Evolutionary conservation across 2,797 vertebrate genomes (phyloP).

Genomic region (Triplophysa bombifrons): DNA sequence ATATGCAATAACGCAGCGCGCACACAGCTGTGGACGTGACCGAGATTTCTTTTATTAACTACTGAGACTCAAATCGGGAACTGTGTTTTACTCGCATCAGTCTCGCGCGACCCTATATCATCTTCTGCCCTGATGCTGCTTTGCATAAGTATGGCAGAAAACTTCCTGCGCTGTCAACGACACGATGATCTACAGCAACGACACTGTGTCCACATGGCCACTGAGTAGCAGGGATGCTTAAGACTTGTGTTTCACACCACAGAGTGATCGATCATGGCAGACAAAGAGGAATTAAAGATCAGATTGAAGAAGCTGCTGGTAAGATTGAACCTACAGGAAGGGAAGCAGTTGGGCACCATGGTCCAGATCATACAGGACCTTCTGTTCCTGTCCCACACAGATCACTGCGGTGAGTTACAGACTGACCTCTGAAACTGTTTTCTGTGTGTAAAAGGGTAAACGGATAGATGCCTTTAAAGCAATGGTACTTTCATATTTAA

Average conservation of each 20-base stretch:
- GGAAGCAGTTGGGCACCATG: slow-evolving; percentile 81
- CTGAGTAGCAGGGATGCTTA: background rate
- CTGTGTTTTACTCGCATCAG: background rate
- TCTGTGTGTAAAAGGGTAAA: background rate
- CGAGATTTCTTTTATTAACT: background rate
- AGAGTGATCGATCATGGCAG: slow-evolving; percentile 66
- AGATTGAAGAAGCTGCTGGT: slow-evolving; percentile 86
- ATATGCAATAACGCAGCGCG: slow-evolving; percentile 26
- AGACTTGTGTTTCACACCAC: slow-evolving; percentile 18
- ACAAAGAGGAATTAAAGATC: slow-evolving; percentile 74
- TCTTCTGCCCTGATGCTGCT: background rate
- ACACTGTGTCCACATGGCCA: background rate
- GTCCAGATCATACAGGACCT: slow-evolving; percentile 90
- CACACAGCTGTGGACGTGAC: background rate
- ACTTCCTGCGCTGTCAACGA: background rate
- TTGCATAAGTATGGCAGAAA: background rate
- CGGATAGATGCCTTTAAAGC: background rate
- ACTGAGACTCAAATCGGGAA: slow-evolving; percentile 10
- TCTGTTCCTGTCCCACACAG: slow-evolving; percentile 79
- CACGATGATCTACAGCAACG: background rate
- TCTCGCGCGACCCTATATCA: background rate
- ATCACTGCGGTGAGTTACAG: slow-evolving; percentile 79
- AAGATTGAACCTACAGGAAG: slow-evolving; percentile 83
- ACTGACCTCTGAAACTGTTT: background rate
- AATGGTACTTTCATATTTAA: background rate